These are phyloP conservation scores for Lucinisca nassula DNA, from an alignment of 2,888 invertebrate species.

Conservation along the genomic window DNA sequence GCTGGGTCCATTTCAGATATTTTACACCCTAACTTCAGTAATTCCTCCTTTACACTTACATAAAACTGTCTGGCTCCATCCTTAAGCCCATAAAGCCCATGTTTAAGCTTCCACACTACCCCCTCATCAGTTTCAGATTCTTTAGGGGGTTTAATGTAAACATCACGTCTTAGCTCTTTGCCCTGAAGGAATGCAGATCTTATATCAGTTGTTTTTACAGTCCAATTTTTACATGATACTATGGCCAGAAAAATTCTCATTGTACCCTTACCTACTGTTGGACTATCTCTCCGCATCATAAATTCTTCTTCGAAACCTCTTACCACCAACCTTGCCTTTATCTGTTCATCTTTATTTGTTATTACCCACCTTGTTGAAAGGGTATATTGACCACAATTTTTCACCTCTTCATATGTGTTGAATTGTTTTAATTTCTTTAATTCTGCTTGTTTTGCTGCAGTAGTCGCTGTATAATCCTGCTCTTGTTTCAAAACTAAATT, in stretches of 20 bases:
- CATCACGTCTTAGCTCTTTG: slow-evolving; percentile 53
- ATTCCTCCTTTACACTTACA: slow-evolving; percentile 60
- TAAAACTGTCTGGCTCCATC: slow-evolving; percentile 70
- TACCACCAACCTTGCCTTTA: background rate
- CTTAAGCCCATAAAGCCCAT: slow-evolving; percentile 68
- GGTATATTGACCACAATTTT: background rate
- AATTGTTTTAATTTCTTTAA: background rate
- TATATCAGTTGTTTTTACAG: slow-evolving; percentile 69
- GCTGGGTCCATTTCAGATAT: slow-evolving; percentile 60
- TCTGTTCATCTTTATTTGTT: background rate
- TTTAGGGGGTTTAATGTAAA: slow-evolving; percentile 59
- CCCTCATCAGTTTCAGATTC: slow-evolving; percentile 41
- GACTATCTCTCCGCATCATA: slow-evolving; percentile 34
- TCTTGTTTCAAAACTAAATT: background rate
- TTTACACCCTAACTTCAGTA: slow-evolving; percentile 54
- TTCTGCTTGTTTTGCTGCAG: slow-evolving; percentile 41
- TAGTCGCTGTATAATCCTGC: background rate
- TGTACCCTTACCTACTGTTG: slow-evolving; percentile 46
- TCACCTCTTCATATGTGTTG: background rate
- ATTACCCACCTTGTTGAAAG: background rate
- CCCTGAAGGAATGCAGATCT: slow-evolving; percentile 73
- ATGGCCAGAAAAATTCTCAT: slow-evolving; percentile 40
- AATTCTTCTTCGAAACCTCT: slow-evolving; percentile 15
- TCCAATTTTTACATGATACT: slow-evolving; percentile 43
- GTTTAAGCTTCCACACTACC: slow-evolving; percentile 66